phyloP scores from a whole-genome alignment of 2,888 invertebrate species.

The Oasisia sp. region DNA sequence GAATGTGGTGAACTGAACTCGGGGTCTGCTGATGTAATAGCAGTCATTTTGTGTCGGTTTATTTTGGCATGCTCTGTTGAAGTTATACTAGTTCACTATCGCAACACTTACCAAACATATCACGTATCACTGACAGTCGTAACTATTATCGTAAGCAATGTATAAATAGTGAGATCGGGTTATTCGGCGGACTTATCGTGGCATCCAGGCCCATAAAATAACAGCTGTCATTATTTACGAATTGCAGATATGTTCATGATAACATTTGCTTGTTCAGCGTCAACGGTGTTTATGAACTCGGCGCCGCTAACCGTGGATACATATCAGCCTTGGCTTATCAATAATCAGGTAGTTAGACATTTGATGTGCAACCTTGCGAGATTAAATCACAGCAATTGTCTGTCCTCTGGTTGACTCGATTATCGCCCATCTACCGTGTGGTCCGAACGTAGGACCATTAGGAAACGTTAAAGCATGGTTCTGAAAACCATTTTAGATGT shows the following conservation, averaged over 20 bases:
- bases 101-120: neutral
- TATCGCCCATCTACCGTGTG: too few species aligned
- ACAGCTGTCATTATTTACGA: conserved; percentile 3
- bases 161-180: neutral
- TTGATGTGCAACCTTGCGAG: neutral
- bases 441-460: too few species aligned
- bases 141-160: neutral
- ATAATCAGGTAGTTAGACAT: neutral
- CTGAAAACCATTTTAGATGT: too few species aligned
- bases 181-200: neutral
- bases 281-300: neutral
- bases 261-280: neutral
- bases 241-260: neutral
- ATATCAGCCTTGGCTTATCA: neutral
- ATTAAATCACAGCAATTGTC: neutral
- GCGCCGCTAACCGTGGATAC: neutral
- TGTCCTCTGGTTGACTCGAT: too few species aligned
- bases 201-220: neutral
- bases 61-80: neutral
- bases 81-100: neutral
- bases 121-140: neutral
- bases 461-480: too few species aligned
- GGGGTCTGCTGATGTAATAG: neutral
- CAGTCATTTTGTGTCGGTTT: neutral
- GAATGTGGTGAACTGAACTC: neutral